Percentiles rank a stretch among this genome's conserved stretches.
Conservation (phyloP, 1,140 invertebrate species). For the Lordiphosa mommai region DNA sequence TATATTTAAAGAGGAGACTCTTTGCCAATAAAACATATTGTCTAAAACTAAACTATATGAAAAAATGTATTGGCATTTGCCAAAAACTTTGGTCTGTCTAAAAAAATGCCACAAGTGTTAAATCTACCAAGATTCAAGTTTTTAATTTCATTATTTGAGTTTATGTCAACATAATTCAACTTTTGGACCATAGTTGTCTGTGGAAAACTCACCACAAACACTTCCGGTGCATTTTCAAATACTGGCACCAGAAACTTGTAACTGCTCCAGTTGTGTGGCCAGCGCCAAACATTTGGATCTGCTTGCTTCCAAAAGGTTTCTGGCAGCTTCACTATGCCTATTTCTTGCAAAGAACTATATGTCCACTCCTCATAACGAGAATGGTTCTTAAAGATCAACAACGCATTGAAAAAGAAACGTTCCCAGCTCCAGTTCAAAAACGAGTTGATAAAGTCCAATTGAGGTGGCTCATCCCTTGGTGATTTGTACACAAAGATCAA, state of each 20-base stretch:
- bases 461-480: neutral
- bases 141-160: too few species aligned
- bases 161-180: too few species aligned
- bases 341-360: neutral
- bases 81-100: too few species aligned
- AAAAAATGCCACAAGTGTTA: too few species aligned
- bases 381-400: neutral
- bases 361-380: too few species aligned
- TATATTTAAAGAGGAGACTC: too few species aligned
- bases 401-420: neutral
- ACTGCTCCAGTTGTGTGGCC: neutral
- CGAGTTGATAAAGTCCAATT: neutral
- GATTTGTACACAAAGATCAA: neutral
- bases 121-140: too few species aligned
- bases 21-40: too few species aligned
- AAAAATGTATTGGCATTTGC: too few species aligned
- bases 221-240: neutral
- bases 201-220: slow-evolving; percentile 19
- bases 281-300: neutral
- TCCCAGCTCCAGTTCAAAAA: slow-evolving; percentile 2
- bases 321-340: neutral
- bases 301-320: too few species aligned
- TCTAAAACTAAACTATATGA: too few species aligned
- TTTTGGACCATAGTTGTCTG: too few species aligned
- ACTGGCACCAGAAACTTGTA: neutral